A percentile compares a stretch with the other conserved stretches of the same genome.
These are phyloP conservation scores for Ornithorhynchus anatinus DNA, from an alignment of 2,113 vertebrate genomes.

Conservation along the genomic window DNA sequence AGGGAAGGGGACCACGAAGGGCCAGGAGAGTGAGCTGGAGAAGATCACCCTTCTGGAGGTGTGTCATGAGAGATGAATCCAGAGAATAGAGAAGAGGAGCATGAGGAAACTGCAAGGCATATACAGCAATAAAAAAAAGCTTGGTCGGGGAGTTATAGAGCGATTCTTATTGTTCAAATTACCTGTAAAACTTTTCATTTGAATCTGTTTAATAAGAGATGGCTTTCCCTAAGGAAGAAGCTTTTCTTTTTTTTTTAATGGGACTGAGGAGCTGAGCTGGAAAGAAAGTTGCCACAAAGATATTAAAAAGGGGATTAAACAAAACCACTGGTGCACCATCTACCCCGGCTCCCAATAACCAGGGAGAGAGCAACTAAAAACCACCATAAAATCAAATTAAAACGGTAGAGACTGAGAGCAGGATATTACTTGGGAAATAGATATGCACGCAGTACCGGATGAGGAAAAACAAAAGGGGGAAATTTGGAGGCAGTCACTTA, in stretches of 20 bases:
- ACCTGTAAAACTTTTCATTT: constrained; percentile 70
- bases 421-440: constrained; percentile 36
- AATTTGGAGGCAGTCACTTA: not conserved
- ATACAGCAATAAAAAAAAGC: constrained; percentile 44
- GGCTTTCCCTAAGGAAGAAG: constrained; percentile 63
- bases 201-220: constrained; percentile 67
- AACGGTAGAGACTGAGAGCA: constrained; percentile 29
- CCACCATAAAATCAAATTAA: constrained; percentile 53
- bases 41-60: not conserved
- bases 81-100: constrained; percentile 35
- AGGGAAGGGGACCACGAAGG: not conserved
- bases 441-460: too few species aligned
- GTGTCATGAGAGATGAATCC: not conserved
- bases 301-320: constrained; percentile 65
- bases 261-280: constrained; percentile 63
- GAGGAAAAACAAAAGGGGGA: not conserved
- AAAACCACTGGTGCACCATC: constrained; percentile 59
- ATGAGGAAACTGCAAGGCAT: constrained; percentile 30
- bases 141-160: constrained; percentile 33
- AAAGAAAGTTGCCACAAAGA: constrained; percentile 62
- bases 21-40: not conserved
- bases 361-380: constrained; percentile 34
- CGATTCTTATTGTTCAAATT: constrained; percentile 67
- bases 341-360: constrained; percentile 47
- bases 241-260: constrained; percentile 60